These are phyloP conservation scores for Diaphora mendica DNA, from an alignment of 2,888 invertebrate genomes.

Conservation along the genomic window DNA sequence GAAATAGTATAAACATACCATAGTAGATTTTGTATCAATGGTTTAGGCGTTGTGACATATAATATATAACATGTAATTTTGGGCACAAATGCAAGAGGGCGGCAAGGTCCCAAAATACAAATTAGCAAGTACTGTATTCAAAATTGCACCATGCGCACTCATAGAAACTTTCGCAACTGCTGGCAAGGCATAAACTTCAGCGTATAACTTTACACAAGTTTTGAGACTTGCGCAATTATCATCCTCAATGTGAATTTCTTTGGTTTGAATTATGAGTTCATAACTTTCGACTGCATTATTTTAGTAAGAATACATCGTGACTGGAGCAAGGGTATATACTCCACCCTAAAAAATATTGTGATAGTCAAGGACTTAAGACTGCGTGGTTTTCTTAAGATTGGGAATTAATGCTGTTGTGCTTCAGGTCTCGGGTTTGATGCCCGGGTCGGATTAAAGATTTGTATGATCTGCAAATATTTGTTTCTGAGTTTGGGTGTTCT, in stretches of 20 bases:
- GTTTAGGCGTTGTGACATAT: too few species aligned
- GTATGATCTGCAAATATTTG: too few species aligned
- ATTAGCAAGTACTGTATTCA: conserved; percentile 20
- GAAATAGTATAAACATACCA: too few species aligned
- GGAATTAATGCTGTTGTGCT: too few species aligned
- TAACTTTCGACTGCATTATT: neutral
- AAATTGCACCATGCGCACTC: conserved; percentile 5
- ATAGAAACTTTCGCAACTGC: conserved; percentile 6
- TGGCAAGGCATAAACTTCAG: neutral
- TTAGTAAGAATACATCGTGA: neutral
- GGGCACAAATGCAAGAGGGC: neutral
- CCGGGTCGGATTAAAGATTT: too few species aligned
- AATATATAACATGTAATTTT: neutral
- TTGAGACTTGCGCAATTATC: neutral
- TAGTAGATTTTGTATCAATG: too few species aligned
- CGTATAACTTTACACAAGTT: conserved; percentile 5
- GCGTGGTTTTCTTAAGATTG: neutral
- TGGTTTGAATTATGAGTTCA: neutral
- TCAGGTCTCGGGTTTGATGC: too few species aligned
- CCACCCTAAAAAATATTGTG: neutral
- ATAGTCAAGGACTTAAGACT: neutral
- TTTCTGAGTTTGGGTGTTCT: too few species aligned
- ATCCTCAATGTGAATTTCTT: neutral
- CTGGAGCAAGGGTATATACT: neutral
- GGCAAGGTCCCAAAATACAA: neutral